Percentiles rank a stretch among this genome's conserved stretches.
phyloP scores from a whole-genome alignment of 2,888 invertebrate genomes.

The Siphonodentalium dalli region DNA sequence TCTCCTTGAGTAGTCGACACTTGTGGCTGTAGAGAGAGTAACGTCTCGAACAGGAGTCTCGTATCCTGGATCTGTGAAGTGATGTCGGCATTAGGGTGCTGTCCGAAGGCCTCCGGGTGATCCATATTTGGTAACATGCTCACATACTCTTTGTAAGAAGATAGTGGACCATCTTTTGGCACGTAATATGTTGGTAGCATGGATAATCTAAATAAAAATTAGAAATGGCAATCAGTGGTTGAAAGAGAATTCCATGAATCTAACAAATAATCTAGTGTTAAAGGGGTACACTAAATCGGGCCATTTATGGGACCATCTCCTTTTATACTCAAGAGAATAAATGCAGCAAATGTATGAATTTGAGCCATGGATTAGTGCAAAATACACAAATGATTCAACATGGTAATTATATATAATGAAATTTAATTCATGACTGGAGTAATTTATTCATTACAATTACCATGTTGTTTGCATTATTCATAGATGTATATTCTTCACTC shows the following conservation, averaged over 20 bases:
- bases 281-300: no score
- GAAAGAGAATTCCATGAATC: not conserved
- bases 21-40: slow-evolving; percentile 80
- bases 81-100: slow-evolving; percentile 89
- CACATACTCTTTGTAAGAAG: slow-evolving; percentile 82
- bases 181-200: slow-evolving; percentile 79
- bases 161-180: slow-evolving; percentile 80
- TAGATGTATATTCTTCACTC: no score
- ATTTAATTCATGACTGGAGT: no score
- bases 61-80: slow-evolving; percentile 84
- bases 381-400: no score
- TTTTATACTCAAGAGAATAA: no score
- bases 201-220: slow-evolving; percentile 72
- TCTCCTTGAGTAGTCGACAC: slow-evolving; percentile 66
- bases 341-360: no score
- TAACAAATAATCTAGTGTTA: not conserved
- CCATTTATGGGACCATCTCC: no score
- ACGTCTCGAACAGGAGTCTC: slow-evolving; percentile 77
- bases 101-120: slow-evolving; percentile 87
- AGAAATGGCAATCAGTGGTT: not conserved
- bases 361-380: no score
- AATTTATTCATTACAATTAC: no score
- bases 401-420: no score
- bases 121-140: slow-evolving; percentile 79
- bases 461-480: no score